Base-by-base conservation (phyloP, 2,888 invertebrate genomes). In the Quadroppia sp. region DNA sequence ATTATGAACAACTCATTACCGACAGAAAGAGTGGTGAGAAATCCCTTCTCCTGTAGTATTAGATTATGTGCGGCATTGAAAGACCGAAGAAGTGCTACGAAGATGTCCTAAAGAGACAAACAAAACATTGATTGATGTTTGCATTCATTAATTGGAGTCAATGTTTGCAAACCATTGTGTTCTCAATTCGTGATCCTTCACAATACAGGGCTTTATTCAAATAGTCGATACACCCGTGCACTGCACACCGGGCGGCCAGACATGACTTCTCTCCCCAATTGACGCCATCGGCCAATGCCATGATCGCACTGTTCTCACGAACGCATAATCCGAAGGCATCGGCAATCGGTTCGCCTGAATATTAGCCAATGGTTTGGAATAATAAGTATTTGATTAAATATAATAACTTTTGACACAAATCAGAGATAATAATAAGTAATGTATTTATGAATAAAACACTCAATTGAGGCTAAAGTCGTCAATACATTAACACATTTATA, bases 181-280 rank as follows among this genome's bases (percentile, higher is more conserved):
- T 80, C 82, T 81, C 77, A 71, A 81, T 77, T 20, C 79, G 78
- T 15, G 80, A 78, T 28, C 79, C 79, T 77, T 82, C 77, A n/a
- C 53, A 74, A 48, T 77, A 89, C 73, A 90, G 83, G 0, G 88
- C 88, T 78, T 88, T 87, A 81, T 92, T 90, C 78, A 94, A 84
- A 81, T 91, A 91, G 79, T 91, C 89, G 78, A 93, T 86, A 79
- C 90, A 89, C 32, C 92, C 93, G 80, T 92, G 90, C 20, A 93
- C 87, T 0, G 92, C 93, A 74, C 91, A 90, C 77, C 90, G 86
- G n/a, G 91, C 91, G 20, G 92, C 92, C 78, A 91, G 83, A 75
- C 89, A 87, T 28, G 92, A 90, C 80, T 91, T 91, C 81, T 91
- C 89, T 82, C 93, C 93, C 93, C 93, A 94, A 83, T 94, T 93